Conservation (phyloP, 2,113 vertebrate species). For the Osmerus mordax region DNA sequence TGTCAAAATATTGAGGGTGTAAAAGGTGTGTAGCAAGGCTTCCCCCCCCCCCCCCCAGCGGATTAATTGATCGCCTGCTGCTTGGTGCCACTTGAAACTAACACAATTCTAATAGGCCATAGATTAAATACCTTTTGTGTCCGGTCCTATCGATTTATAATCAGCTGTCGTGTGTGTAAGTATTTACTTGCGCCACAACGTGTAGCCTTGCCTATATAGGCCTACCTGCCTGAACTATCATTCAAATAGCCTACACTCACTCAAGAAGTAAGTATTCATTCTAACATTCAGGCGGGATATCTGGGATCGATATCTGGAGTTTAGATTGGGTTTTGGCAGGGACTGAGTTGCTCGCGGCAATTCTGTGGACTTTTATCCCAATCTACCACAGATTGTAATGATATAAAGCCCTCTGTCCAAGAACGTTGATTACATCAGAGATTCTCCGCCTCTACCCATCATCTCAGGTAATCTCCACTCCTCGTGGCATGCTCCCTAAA, state of each 20-base stretch:
- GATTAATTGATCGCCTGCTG: conserved; percentile 24
- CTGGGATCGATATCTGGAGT: conserved; percentile 63
- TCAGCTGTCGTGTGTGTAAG: conserved; percentile 18
- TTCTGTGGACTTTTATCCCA: conserved; percentile 63
- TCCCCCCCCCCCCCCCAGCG: neutral
- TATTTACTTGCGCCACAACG: neutral
- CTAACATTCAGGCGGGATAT: conserved; percentile 58
- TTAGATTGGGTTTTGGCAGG: conserved; percentile 42
- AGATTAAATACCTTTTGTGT: conserved; percentile 16
- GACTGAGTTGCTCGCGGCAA: conserved; percentile 61
- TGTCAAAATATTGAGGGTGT: no score
- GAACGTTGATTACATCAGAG: conserved; percentile 62
- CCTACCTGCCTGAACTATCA: conserved; percentile 47
- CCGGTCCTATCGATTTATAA: conserved; percentile 14
- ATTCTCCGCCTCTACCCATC: conserved; percentile 68
- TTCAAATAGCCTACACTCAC: conserved; percentile 40
- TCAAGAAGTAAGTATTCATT: conserved; percentile 51
- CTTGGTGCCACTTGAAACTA: conserved; percentile 27
- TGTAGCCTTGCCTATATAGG: neutral
- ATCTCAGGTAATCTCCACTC: conserved; percentile 67
- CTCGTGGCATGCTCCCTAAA: conserved; percentile 68
- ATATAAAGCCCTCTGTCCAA: conserved; percentile 67
- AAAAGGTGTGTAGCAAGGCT: no score
- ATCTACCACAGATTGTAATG: conserved; percentile 65
- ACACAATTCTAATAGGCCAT: conserved; percentile 16